Evolutionary conservation across 2,797 vertebrate genomes (phyloP).

Genomic region (Loris lydekkerianus): DNA sequence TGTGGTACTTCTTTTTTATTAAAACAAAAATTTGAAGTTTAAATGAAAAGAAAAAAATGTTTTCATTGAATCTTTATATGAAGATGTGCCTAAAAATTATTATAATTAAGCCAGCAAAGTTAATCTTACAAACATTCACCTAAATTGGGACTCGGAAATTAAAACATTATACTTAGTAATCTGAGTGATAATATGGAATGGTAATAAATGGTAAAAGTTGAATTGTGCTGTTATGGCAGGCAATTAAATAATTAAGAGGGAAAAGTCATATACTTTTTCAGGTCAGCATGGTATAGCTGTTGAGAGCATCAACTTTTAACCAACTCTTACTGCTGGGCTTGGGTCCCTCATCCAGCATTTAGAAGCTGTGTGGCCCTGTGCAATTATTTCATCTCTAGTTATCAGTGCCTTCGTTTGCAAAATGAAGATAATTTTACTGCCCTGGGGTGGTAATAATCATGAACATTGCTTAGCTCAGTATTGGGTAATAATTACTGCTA

Average conservation of each 20-base stretch:
- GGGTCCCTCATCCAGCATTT: not conserved
- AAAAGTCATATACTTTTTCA: constrained; percentile 32
- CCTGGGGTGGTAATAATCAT: not conserved
- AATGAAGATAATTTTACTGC: not conserved
- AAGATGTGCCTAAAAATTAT: constrained; percentile 33
- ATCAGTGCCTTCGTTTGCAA: not conserved
- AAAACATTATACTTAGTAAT: constrained; percentile 51
- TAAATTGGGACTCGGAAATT: constrained; percentile 57
- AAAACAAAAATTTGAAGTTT: constrained; percentile 43
- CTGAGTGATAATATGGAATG: constrained; percentile 39
- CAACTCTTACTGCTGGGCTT: not conserved
- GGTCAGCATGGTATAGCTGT: not conserved
- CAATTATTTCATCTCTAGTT: not conserved
- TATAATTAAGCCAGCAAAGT: constrained; percentile 9
- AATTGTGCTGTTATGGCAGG: constrained; percentile 24
- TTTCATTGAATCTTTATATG: not conserved
- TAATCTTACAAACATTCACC: constrained; percentile 1
- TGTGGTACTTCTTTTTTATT: not conserved
- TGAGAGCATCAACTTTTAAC: not conserved
- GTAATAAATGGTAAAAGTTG: constrained; percentile 36
- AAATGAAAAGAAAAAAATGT: constrained; percentile 11
- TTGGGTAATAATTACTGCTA: not conserved
- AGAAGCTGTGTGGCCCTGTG: not conserved
- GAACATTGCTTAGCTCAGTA: not conserved
- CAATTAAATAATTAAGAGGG: constrained; percentile 40